A percentile compares a stretch with the other conserved stretches of the same genome.
Conservation (phyloP, 2,797 vertebrate genomes). For the Botia almorhae region DNA sequence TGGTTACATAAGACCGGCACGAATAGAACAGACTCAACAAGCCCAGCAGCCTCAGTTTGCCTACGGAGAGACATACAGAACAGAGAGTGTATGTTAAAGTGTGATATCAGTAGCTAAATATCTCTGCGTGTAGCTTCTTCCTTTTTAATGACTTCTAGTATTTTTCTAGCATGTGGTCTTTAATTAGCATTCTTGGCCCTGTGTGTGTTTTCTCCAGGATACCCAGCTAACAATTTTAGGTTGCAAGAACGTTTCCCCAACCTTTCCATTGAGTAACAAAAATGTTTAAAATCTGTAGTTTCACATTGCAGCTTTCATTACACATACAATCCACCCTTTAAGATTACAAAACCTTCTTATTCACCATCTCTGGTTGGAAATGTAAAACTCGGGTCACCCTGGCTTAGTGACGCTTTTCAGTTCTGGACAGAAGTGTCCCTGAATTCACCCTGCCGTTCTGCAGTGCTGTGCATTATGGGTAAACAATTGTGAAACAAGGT, state of each 20-base stretch:
- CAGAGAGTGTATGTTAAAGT: background rate
- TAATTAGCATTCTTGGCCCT: conserved; percentile 27
- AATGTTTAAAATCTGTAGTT: too few species aligned
- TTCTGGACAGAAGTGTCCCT: background rate
- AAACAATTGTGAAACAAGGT: background rate
- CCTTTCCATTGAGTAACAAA: too few species aligned
- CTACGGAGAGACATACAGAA: background rate
- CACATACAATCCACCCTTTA: too few species aligned
- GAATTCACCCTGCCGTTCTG: background rate
- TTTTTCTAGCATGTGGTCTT: conserved; percentile 20
- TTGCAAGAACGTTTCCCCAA: too few species aligned
- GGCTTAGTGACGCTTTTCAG: conserved; percentile 2
- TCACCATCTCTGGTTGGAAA: background rate
- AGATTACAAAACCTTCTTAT: background rate
- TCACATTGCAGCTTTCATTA: too few species aligned
- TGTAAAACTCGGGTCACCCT: background rate
- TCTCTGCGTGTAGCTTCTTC: background rate
- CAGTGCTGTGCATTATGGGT: background rate
- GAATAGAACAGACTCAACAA: conserved; percentile 14
- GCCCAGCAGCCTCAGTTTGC: background rate
- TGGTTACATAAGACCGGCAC: background rate
- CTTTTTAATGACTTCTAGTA: background rate
- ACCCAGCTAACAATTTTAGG: background rate
- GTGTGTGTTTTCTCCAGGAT: conserved; percentile 53
- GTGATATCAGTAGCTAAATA: background rate